A percentile compares a stretch with the other conserved stretches of the same genome.
phyloP scores from a whole-genome alignment of 2,888 invertebrate species.

The Phymatocera aterrima region DNA sequence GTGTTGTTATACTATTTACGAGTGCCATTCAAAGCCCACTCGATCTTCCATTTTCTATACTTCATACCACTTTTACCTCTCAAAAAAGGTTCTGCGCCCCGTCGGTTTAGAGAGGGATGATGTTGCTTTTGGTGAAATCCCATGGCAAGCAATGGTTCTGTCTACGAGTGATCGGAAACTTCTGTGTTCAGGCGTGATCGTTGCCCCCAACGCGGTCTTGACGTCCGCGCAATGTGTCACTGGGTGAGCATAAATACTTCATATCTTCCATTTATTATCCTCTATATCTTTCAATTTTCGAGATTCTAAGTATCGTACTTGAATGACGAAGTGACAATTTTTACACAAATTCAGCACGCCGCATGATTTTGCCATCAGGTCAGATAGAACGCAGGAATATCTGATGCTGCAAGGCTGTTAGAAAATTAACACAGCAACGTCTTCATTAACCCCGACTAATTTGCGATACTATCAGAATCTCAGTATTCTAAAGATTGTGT shows the following conservation, averaged over 20 bases:
- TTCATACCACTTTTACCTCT: conserved; percentile 35
- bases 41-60: conserved; percentile 19
- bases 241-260: conserved; percentile 77
- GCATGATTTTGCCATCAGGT: neutral
- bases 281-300: neutral
- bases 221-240: conserved; percentile 90
- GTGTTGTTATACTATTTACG: too few relatives aligned
- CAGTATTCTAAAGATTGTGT: neutral
- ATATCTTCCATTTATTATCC: neutral
- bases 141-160: conserved; percentile 91
- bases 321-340: neutral
- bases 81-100: conserved; percentile 61
- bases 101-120: conserved; percentile 73
- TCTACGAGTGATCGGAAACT: conserved; percentile 84
- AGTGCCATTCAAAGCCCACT: too few relatives aligned
- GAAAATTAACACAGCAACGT: conserved; percentile 17
- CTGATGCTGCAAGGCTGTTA: neutral
- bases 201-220: conserved; percentile 84
- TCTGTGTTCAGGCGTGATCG: conserved; percentile 88
- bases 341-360: neutral
- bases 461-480: neutral
- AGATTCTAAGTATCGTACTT: neutral
- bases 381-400: neutral
- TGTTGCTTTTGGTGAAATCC: conserved; percentile 87
- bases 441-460: conserved; percentile 14